Base-by-base conservation (phyloP, 1,140 invertebrate species). In the Ganaspis sp. region DNA sequence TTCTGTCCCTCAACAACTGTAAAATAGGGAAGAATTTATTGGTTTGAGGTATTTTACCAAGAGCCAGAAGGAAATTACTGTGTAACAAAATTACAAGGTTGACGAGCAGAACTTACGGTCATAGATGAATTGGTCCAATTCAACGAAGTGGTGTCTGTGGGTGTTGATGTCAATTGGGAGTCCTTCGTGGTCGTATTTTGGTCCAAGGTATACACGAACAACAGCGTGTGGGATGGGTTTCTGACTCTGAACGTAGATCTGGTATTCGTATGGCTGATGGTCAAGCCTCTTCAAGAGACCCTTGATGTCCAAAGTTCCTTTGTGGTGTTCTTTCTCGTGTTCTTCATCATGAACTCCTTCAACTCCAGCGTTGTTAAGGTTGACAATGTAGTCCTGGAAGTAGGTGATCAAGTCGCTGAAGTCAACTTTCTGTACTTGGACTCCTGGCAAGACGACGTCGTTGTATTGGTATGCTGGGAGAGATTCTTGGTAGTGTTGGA, bases 121-220 rank as follows among this genome's bases (percentile, higher is more conserved):
- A 83, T 93, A 93, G 37, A 92, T 82, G 87, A 95, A 96, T 84
- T 93, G 93, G 82, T 96, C 95, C 74, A 95, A 87, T 87, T 94
- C 92, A 70, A 94, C 90, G 90, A 94, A 94, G 83, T 93, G 92
- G 42, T 93, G 91, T 77, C 92, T 92, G 82, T 93, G 93, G 78
- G 93, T 89, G 75, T 94, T 93, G 54, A 93, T 89, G 49, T 92
- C 91, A 75, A 93, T 90, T 49, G 91, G 87, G 72, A 92, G 92
- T 37, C 93, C 93, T 76, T 88, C 88, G 77, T 90, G 80, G 69
- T 94, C 92, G 81, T 90, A 92, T 87, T 93, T 93, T 2, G 94
- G 94, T 84, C 92, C 93, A 75, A 94, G 79, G 88, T 91, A 94
- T 12, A 93, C 87, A 23, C 93, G 92, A 9, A 94, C 89, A 34